Percentiles rank a stretch among this genome's conserved stretches.
Evolutionary conservation across 1,140 invertebrate species (phyloP).

Genomic region (Pemphigus obesinymphae): DNA sequence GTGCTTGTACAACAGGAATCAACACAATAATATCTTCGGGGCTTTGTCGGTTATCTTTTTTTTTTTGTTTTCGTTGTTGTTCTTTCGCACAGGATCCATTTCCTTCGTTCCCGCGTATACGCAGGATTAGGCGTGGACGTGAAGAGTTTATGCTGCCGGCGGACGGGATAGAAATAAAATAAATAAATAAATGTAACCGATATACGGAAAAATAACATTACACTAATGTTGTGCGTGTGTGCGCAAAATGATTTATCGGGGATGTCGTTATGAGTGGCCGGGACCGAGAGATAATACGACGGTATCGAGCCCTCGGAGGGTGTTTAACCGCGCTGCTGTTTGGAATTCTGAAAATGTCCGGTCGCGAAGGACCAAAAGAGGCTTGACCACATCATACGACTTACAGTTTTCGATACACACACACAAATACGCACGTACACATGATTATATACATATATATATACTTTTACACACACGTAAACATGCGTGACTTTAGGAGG

Average conservation of each 20-base stretch:
- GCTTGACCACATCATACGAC: no score
- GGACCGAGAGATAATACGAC: neutral
- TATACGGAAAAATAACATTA: constrained; percentile 12
- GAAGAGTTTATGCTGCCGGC: neutral
- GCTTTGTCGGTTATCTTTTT: neutral
- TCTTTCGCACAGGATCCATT: neutral
- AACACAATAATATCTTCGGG: neutral
- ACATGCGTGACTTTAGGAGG: neutral
- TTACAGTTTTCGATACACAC: neutral
- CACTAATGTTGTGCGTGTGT: neutral
- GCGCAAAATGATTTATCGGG: constrained; percentile 14
- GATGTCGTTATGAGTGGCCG: neutral
- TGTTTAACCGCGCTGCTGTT: neutral
- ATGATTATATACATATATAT: neutral
- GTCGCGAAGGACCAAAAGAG: neutral
- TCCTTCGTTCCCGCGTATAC: neutral
- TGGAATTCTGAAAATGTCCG: constrained; percentile 8
- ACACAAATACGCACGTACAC: no score
- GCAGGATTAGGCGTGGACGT: neutral
- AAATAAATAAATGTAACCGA: neutral
- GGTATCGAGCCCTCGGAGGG: neutral
- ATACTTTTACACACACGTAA: neutral
- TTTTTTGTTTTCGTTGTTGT: neutral
- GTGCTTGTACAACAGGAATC: neutral
- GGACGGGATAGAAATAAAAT: neutral